Evolutionary conservation across 2,797 vertebrate species (phyloP), one percentile per base, ranked within the genome.

Genomic region (Loriculus beryllinus): DNA sequence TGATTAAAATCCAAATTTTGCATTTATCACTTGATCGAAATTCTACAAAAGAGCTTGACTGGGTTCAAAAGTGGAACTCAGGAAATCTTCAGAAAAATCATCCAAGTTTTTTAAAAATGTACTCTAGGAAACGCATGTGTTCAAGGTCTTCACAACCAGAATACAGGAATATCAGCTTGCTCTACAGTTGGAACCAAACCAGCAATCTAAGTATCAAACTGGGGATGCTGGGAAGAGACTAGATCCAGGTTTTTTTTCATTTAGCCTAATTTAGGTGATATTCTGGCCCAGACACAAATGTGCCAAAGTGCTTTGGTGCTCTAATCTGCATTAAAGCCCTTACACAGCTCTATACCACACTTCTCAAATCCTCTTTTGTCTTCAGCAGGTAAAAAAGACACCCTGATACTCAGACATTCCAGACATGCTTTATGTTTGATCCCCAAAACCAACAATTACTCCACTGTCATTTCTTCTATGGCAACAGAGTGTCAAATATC

Each of bases 281-380:
- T 16, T 29, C 51, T 86, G 88, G 79, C 64, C 0, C 20, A 54
- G 40, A 25, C 37, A 43, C 92, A 82, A 80, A 56, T 0, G 3
- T 57, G 35, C 88, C 95, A 94, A 83, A 92, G 88, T 0, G 14
- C 74, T 84, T 80, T 47, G 72, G 62, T 82, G 62, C 21, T 63
- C 82, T 95, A 90, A 96, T 71, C 80, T 2, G 0, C 67, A 11
- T 26, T 71, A 84, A 92, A 94, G 15, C 59, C 26, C 62, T 63
- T 2, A 3, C 4, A 51, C 57, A 65, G 64, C 64, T 94, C 69
- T 67, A 6, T 59, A 92, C 84, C 84, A 35, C 63, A 21, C 65
- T 82, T 62, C 48, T 40, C 20, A 96, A 95, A 91, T 68, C 93
- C 78, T 82, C 81, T 95, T 90, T 89, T 75, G 63, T 57, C 59